phyloP scores from a whole-genome alignment of 37 sponge, comb jelly and placozoan species.

The Beroe ovata region DNA sequence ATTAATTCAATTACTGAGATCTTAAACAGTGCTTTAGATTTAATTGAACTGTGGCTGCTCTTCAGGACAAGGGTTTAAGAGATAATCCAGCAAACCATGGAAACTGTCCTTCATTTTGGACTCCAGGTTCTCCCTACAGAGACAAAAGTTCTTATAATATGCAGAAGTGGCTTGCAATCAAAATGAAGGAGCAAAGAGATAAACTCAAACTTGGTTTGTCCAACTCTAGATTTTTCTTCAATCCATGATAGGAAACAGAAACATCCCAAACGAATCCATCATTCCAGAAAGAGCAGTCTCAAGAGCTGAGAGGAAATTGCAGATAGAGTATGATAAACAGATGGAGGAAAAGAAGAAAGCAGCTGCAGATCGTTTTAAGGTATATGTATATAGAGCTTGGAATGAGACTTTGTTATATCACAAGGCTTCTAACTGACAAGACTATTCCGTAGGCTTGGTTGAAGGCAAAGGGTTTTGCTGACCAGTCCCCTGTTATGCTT shows the following conservation, averaged over 20 bases:
- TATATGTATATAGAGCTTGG: too few relatives aligned
- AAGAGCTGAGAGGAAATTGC: slow-evolving; percentile 49
- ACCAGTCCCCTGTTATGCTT: slow-evolving; percentile 60
- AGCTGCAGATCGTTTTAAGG: slow-evolving; percentile 32
- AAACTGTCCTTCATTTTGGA: slow-evolving; percentile 20
- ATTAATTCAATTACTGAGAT: not conserved
- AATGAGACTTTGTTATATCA: too few relatives aligned
- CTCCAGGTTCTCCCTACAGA: not conserved
- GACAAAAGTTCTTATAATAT: slow-evolving; percentile 20
- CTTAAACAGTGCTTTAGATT: not conserved
- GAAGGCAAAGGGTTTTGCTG: slow-evolving; percentile 38
- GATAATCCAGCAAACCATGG: not conserved
- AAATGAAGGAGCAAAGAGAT: slow-evolving; percentile 22
- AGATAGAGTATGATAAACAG: slow-evolving; percentile 37
- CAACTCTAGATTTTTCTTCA: not conserved
- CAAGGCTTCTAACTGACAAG: not conserved
- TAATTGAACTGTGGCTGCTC: not conserved
- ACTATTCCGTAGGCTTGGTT: not conserved
- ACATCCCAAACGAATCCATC: too few relatives aligned
- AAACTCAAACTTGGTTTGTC: slow-evolving; percentile 37
- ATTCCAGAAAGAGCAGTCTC: slow-evolving; percentile 37
- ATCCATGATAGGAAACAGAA: not conserved
- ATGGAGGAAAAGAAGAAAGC: slow-evolving; percentile 41
- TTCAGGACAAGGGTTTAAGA: slow-evolving; percentile 20
- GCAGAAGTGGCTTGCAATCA: slow-evolving; percentile 26